Percentiles rank a stretch among this genome's conserved stretches.
phyloP scores from a whole-genome alignment of 2,113 vertebrate genomes.

The Corydoras sp. region DNA sequence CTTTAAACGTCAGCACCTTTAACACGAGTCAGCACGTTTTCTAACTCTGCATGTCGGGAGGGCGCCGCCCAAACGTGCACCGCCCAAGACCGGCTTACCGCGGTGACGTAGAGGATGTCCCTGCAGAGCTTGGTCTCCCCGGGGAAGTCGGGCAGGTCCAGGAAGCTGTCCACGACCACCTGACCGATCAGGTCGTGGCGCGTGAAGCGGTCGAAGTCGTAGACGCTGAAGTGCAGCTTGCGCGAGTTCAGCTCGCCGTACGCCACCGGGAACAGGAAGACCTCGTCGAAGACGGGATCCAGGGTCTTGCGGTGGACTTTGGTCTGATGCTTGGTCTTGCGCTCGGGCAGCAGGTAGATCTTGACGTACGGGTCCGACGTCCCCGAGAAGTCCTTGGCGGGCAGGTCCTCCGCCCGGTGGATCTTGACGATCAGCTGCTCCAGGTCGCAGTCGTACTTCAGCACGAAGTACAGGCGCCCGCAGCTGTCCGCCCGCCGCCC shows the following conservation, averaged over 20 bases:
- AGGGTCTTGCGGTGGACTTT: slow-evolving; percentile 98
- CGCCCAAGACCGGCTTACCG: slow-evolving; percentile 70
- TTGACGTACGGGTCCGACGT: slow-evolving; percentile 98
- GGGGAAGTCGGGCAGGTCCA: slow-evolving; percentile 94
- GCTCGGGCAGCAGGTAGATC: slow-evolving; percentile 95
- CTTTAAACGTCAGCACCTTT: too few relatives aligned
- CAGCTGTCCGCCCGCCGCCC: slow-evolving; percentile 74
- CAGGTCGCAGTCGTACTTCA: slow-evolving; percentile 94
- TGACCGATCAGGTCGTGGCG: slow-evolving; percentile 96
- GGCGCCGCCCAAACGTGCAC: too few relatives aligned
- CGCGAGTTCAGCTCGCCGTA: slow-evolving; percentile 82
- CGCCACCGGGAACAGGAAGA: slow-evolving; percentile 90
- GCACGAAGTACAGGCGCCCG: slow-evolving; percentile 84
- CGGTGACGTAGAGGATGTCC: slow-evolving; percentile 93
- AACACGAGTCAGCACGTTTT: too few relatives aligned
- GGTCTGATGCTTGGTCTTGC: slow-evolving; percentile 98
- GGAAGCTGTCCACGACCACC: slow-evolving; percentile 95
- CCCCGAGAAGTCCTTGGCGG: slow-evolving; percentile 96
- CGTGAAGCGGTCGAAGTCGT: slow-evolving; percentile 97
- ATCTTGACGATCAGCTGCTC: slow-evolving; percentile 98
- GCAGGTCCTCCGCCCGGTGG: slow-evolving; percentile 89
- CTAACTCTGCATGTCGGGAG: too few relatives aligned
- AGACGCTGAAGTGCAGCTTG: slow-evolving; percentile 97
- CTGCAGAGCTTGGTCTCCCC: slow-evolving; percentile 92
- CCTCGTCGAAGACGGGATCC: slow-evolving; percentile 94